These are phyloP conservation scores for Diachasmimorpha longicaudata DNA, from an alignment of 1,140 invertebrate genomes.

Conservation along the genomic window DNA sequence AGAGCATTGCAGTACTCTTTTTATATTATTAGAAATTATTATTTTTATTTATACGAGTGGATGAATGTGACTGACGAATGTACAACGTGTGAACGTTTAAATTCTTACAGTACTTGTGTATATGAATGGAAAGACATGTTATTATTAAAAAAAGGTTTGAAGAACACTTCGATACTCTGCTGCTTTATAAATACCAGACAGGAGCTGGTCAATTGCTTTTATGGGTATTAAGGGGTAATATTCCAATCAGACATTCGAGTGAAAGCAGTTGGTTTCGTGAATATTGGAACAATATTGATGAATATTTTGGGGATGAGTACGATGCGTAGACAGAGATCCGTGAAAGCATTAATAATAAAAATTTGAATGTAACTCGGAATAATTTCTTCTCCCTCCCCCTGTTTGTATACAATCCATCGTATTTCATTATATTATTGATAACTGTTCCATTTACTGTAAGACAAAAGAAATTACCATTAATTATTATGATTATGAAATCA, in stretches of 20 bases:
- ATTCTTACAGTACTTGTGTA: conserved; percentile 24
- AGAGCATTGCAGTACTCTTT: conserved; percentile 35
- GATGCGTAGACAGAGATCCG: conserved; percentile 41
- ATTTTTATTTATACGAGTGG: conserved; percentile 45
- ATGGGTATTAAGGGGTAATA: neutral
- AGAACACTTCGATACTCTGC: conserved; percentile 29
- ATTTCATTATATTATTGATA: conserved; percentile 58
- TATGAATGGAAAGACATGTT: conserved; percentile 13
- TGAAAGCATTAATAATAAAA: conserved; percentile 33
- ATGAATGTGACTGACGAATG: neutral
- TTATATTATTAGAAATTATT: conserved; percentile 37
- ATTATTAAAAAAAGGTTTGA: conserved; percentile 33
- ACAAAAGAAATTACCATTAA: conserved; percentile 55
- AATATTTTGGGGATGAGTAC: conserved; percentile 18
- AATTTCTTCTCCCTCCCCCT: conserved; percentile 31
- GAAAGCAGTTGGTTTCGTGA: neutral
- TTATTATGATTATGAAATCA: conserved; percentile 34
- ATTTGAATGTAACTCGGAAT: conserved; percentile 53
- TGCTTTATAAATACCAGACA: conserved; percentile 30
- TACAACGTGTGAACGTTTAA: neutral
- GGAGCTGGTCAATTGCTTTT: conserved; percentile 12
- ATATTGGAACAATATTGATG: conserved; percentile 14
- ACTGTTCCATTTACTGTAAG: conserved; percentile 56
- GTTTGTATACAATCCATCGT: conserved; percentile 58
- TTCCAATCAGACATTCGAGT: conserved; percentile 5